A percentile compares a stretch with the other conserved stretches of the same genome.
phyloP scores from a whole-genome alignment of 35 echinoderm and acorn worm genomes.

The Hemicentrotus pulcherrimus region DNA sequence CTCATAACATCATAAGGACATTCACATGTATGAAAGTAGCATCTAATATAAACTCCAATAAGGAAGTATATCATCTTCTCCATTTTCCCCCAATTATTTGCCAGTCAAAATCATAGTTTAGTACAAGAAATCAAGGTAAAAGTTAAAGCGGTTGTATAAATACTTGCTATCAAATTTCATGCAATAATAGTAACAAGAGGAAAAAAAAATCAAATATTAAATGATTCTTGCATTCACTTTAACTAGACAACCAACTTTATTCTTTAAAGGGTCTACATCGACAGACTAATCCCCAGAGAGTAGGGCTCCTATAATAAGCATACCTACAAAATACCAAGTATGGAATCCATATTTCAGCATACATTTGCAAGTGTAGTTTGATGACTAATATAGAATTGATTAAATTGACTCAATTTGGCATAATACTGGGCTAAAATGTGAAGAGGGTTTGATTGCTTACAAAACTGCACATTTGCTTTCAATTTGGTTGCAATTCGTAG shows the following conservation, averaged over 20 bases:
- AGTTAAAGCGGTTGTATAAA: too few relatives aligned
- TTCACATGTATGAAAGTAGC: too few relatives aligned
- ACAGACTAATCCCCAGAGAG: neutral
- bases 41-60: too few relatives aligned
- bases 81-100: too few relatives aligned
- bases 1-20: neutral
- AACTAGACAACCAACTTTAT: neutral
- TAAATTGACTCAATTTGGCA: neutral
- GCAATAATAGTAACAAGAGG: too few relatives aligned
- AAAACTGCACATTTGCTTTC: neutral
- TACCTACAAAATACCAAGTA: neutral
- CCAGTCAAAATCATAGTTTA: too few relatives aligned
- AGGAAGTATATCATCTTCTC: too few relatives aligned
- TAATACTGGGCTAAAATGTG: neutral
- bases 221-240: too few relatives aligned
- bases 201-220: too few relatives aligned
- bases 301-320: neutral
- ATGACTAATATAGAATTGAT: constrained; percentile 6
- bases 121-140: too few relatives aligned
- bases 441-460: neutral
- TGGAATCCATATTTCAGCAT: constrained; percentile 12
- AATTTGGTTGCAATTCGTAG: neutral
- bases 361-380: neutral
- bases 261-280: neutral
- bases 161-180: too few relatives aligned